A percentile compares a stretch with the other conserved stretches of the same genome.
phyloP scores from a whole-genome alignment of 1,140 invertebrate species.

The Achatina immaculata region DNA sequence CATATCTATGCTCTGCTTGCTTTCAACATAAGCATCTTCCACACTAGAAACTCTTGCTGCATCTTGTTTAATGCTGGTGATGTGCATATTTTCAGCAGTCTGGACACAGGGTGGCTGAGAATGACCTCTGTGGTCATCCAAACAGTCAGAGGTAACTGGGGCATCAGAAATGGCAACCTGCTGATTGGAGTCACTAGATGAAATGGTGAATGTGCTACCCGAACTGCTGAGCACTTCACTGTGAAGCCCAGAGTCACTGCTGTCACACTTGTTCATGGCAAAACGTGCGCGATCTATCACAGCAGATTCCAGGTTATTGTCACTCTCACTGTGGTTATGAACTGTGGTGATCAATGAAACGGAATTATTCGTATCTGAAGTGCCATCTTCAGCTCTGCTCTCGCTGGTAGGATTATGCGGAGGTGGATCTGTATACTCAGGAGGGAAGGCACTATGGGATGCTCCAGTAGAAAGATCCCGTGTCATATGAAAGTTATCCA shows the following conservation, averaged over 20 bases:
- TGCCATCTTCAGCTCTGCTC: not conserved
- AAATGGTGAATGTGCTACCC: slow-evolving; percentile 50
- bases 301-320: not conserved
- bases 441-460: slow-evolving; percentile 6
- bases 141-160: not conserved
- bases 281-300: not conserved
- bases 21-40: not conserved
- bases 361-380: not conserved
- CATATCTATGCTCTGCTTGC: not conserved
- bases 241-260: slow-evolving; percentile 63
- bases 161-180: slow-evolving; percentile 10
- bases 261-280: slow-evolving; percentile 62
- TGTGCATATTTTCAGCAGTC: too few species aligned
- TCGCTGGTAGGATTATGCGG: not conserved
- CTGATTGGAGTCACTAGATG: slow-evolving; percentile 43
- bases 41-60: not conserved
- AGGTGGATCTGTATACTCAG: not conserved
- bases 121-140: not conserved
- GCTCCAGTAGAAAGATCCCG: not conserved
- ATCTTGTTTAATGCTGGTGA: not conserved
- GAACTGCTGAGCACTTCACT: slow-evolving; percentile 63
- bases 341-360: not conserved
- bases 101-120: not conserved
- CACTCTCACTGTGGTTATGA: not conserved
- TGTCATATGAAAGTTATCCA: slow-evolving; percentile 12